phyloP scores from a whole-genome alignment of 2,888 invertebrate species.

The Caenorhabditis panamensis region DNA sequence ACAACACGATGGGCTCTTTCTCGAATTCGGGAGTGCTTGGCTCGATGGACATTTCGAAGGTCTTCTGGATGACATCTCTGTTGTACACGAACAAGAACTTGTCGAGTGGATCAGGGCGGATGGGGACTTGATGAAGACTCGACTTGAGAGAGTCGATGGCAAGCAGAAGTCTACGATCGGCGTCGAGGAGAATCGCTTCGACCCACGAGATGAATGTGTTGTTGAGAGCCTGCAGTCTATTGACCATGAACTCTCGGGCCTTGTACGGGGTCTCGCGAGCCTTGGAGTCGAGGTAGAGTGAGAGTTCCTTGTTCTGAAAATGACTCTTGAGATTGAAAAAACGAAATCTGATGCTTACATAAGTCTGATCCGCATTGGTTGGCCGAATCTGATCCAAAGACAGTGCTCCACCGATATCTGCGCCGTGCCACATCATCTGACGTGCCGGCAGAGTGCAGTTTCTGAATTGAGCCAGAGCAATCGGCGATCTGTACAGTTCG shows the following conservation, averaged over 20 bases:
- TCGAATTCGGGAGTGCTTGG: neutral
- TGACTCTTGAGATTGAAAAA: neutral
- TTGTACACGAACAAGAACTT: too few species aligned
- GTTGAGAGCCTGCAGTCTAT: constrained; percentile 9
- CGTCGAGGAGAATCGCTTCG: constrained; percentile 15
- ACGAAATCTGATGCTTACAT: too few species aligned
- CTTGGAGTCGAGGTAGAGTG: neutral
- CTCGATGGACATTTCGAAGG: constrained; percentile 21
- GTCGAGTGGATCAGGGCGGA: constrained; percentile 11
- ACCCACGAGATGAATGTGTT: constrained; percentile 40
- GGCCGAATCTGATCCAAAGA: constrained; percentile 11
- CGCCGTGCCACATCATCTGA: constrained; percentile 64
- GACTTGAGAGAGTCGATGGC: constrained; percentile 11
- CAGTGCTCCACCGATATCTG: constrained; percentile 41
- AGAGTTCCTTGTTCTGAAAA: constrained; percentile 19
- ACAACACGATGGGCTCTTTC: constrained; percentile 17
- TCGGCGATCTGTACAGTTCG: constrained; percentile 27
- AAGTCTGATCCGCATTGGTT: neutral
- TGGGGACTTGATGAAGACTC: constrained; percentile 29
- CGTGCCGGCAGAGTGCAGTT: constrained; percentile 28
- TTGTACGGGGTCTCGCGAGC: neutral
- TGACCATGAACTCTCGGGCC: constrained; percentile 10
- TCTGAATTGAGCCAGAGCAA: constrained; percentile 29
- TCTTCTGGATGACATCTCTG: too few species aligned
- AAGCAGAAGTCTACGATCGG: neutral